A percentile compares a stretch with the other conserved stretches of the same genome.
Conservation (phyloP, 2,797 vertebrate species). For the Phoebastria nigripes region DNA sequence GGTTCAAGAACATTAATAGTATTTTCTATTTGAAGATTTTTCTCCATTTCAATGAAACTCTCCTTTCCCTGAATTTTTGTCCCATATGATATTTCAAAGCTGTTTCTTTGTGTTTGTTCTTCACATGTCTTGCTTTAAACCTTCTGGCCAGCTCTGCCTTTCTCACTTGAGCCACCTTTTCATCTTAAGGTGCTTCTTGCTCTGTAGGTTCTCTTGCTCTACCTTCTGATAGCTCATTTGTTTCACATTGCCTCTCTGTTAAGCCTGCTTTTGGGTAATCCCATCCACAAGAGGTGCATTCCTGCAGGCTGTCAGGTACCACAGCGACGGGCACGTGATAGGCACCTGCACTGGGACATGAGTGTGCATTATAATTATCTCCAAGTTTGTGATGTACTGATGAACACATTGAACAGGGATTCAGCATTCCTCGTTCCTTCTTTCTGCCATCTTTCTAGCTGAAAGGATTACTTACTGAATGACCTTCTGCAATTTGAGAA, state of each 20-base stretch:
- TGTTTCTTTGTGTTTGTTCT: not conserved
- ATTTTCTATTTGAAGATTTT: not conserved
- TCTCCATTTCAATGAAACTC: not conserved
- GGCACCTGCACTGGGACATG: fast-evolving
- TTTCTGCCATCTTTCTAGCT: not conserved
- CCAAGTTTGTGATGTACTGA: not conserved
- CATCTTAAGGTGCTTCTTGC: not conserved
- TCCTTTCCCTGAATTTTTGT: not conserved
- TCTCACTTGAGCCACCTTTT: not conserved
- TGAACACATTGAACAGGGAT: not conserved
- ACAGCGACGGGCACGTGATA: fast-evolving
- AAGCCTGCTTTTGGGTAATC: not conserved
- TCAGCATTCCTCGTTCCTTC: not conserved
- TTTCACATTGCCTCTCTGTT: not conserved
- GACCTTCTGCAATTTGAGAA: not conserved
- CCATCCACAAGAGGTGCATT: not conserved
- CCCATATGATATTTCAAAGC: not conserved
- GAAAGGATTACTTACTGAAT: not conserved
- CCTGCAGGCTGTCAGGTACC: not conserved
- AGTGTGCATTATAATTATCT: not conserved
- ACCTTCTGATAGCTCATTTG: not conserved
- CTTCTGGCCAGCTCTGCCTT: not conserved
- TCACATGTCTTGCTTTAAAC: not conserved
- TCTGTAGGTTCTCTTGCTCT: not conserved
- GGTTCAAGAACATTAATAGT: not conserved